Percentiles rank a stretch among this genome's conserved stretches.
Evolutionary conservation across 1,140 invertebrate species (phyloP).

Genomic region (Lutraria rhynchaena): DNA sequence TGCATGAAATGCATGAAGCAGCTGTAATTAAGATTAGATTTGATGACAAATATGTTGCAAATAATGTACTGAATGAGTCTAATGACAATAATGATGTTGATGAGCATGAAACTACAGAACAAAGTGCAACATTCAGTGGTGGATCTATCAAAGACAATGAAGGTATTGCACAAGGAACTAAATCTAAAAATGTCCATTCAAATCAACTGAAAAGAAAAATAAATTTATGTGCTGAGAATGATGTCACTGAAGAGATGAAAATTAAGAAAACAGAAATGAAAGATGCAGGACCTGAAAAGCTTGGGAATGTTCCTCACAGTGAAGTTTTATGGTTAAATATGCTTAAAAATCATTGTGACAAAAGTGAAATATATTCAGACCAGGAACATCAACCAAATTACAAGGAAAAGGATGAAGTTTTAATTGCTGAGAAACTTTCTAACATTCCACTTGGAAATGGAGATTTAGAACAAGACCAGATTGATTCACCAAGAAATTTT

Average conservation of each 20-base stretch:
- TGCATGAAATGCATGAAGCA: no score
- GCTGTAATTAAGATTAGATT: no score
- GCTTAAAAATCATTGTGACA: background rate
- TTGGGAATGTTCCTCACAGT: background rate
- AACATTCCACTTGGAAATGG: no score
- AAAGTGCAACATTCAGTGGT: no score
- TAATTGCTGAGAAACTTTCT: slow-evolving; percentile 5
- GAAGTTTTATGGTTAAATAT: slow-evolving; percentile 37
- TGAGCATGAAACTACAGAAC: no score
- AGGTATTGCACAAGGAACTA: background rate
- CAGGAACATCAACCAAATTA: background rate
- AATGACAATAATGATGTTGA: no score
- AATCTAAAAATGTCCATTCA: background rate
- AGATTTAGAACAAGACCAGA: no score
- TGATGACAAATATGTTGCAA: no score
- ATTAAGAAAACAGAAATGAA: background rate
- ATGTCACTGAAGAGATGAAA: background rate
- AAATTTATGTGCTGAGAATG: background rate
- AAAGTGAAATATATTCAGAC: background rate
- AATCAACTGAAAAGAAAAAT: background rate
- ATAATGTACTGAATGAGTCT: no score
- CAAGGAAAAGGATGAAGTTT: background rate
- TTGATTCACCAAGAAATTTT: no score
- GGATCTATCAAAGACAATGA: background rate
- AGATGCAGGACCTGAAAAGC: background rate